phyloP scores from a whole-genome alignment of 2,797 vertebrate species.

The Emys orbicularis region DNA sequence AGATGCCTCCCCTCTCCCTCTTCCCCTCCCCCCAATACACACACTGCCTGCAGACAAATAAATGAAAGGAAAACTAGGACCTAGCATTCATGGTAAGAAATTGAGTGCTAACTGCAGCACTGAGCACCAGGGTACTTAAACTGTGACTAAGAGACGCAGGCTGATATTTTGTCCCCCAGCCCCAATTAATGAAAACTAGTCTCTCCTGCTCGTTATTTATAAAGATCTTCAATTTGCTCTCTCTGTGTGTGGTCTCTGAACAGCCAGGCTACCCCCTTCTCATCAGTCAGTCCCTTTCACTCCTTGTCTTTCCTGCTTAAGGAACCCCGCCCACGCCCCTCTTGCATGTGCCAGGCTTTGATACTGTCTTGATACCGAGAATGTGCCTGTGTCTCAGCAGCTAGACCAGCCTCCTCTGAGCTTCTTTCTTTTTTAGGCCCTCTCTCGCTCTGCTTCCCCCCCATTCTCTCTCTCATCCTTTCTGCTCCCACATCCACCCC shows the following conservation, averaged over 20 bases:
- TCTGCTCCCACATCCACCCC: background rate
- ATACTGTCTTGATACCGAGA: background rate
- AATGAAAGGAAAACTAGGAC: background rate
- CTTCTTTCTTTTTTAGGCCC: background rate
- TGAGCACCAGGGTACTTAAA: background rate
- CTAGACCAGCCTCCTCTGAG: background rate
- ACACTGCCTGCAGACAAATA: background rate
- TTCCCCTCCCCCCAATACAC: background rate
- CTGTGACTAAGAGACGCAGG: background rate
- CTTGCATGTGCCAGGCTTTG: background rate
- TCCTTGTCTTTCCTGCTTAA: background rate
- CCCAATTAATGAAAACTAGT: background rate
- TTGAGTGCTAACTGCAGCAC: background rate
- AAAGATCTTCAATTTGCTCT: background rate
- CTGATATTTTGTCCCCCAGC: background rate
- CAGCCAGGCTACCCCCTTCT: background rate
- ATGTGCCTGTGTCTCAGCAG: background rate
- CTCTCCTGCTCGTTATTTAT: background rate
- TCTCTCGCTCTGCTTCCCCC: background rate
- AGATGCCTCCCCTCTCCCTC: background rate
- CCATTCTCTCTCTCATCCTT: background rate
- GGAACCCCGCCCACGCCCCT: background rate
- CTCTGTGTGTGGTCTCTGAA: background rate
- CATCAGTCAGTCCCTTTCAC: background rate
- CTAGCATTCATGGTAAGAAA: fast-evolving